phyloP scores from a whole-genome alignment of 2,113 vertebrate species.

The Dipodomys ordii region DNA sequence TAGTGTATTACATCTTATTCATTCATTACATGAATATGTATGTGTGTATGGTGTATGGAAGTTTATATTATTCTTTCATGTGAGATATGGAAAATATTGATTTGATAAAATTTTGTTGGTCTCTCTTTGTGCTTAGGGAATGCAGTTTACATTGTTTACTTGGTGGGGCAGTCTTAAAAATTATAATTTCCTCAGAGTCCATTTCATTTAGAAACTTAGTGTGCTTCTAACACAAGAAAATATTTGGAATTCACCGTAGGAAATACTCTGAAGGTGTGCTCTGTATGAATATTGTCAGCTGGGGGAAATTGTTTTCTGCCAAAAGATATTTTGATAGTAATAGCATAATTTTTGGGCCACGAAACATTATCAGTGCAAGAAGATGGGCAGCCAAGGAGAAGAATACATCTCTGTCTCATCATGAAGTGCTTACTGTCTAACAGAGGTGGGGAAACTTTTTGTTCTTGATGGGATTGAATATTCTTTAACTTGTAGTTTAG shows the following conservation, averaged over 20 bases:
- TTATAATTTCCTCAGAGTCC: slow-evolving; percentile 30
- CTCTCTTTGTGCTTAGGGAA: background rate
- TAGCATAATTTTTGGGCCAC: no score
- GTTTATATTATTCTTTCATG: slow-evolving; percentile 44
- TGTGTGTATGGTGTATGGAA: background rate
- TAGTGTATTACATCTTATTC: background rate
- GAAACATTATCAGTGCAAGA: no score
- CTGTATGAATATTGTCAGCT: background rate
- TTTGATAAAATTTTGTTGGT: slow-evolving; percentile 21
- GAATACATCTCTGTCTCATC: no score
- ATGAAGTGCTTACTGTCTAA: no score
- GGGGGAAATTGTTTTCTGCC: no score
- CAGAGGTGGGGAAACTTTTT: no score
- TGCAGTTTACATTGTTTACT: slow-evolving; percentile 1
- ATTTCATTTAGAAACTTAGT: slow-evolving; percentile 17
- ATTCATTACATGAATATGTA: background rate
- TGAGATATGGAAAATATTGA: slow-evolving; percentile 33
- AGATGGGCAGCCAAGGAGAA: no score
- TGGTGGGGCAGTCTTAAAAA: slow-evolving; percentile 16
- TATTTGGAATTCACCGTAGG: background rate
- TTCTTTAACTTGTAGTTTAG: background rate
- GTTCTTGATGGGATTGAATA: background rate
- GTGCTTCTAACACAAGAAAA: slow-evolving; percentile 36
- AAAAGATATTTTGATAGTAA: no score
- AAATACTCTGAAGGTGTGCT: background rate